Conservation (phyloP, 1,140 invertebrate species). For the Neodiprion pinetum region DNA sequence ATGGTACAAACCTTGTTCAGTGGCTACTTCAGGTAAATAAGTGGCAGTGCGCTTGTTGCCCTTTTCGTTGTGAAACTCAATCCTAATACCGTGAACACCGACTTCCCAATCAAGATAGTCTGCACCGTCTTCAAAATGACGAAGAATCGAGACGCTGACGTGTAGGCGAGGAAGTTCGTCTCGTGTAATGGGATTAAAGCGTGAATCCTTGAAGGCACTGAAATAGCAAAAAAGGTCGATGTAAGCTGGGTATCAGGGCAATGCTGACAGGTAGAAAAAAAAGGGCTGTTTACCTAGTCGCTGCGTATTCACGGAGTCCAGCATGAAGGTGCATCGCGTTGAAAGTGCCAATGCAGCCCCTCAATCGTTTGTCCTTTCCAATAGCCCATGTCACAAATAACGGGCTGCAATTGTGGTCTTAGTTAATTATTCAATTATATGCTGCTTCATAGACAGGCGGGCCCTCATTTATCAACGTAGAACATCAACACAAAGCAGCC, state of each 20-base stretch:
- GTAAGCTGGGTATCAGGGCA: slow-evolving; percentile 14
- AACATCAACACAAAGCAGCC: too few relatives aligned
- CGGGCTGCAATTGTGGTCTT: slow-evolving; percentile 75
- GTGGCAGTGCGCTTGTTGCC: slow-evolving; percentile 96
- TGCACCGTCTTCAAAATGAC: slow-evolving; percentile 93
- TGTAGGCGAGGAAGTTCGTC: slow-evolving; percentile 93
- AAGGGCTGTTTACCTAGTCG: slow-evolving; percentile 74
- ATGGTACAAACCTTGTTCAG: slow-evolving; percentile 86
- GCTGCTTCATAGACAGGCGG: too few relatives aligned
- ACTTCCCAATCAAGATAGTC: slow-evolving; percentile 98
- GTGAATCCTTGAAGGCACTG: slow-evolving; percentile 97
- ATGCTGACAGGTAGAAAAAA: not conserved
- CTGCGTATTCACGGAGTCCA: slow-evolving; percentile 94
- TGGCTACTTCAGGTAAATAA: slow-evolving; percentile 96
- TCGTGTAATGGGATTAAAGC: slow-evolving; percentile 93
- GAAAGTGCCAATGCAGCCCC: slow-evolving; percentile 96
- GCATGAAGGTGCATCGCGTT: slow-evolving; percentile 91
- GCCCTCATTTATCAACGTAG: too few relatives aligned
- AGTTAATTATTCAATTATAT: too few relatives aligned
- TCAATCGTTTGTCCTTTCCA: slow-evolving; percentile 87
- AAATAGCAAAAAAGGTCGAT: slow-evolving; percentile 27
- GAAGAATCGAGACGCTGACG: slow-evolving; percentile 94
- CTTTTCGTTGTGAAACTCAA: slow-evolving; percentile 96
- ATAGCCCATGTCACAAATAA: slow-evolving; percentile 99
- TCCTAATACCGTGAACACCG: slow-evolving; percentile 96